phyloP scores from a whole-genome alignment of 2,888 invertebrate species.

The Tethea ocularis region DNA sequence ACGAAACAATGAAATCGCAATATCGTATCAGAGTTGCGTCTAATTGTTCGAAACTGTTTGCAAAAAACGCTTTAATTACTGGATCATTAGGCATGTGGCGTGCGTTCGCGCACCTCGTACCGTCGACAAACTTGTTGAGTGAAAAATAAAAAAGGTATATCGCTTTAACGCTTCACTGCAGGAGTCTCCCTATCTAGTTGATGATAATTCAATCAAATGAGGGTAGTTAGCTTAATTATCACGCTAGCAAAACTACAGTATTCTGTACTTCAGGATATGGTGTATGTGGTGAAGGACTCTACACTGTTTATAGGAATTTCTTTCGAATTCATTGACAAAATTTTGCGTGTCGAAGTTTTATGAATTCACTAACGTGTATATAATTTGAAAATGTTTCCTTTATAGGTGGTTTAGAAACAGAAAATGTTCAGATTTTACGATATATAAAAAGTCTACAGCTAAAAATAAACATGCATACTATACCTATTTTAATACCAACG shows the following conservation, averaged over 20 bases:
- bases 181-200: slow-evolving; percentile 1
- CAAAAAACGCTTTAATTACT: slow-evolving; percentile 65
- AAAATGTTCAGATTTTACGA: too few species aligned
- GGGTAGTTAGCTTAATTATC: slow-evolving; percentile 1
- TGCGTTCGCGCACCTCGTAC: slow-evolving; percentile 45
- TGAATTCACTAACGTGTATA: too few species aligned
- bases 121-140: slow-evolving; percentile 35
- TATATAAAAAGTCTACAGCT: too few species aligned
- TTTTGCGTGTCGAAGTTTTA: too few species aligned
- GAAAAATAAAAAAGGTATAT: slow-evolving; percentile 15
- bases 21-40: slow-evolving; percentile 44
- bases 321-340: too few species aligned
- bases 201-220: slow-evolving; percentile 1
- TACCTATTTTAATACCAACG: too few species aligned
- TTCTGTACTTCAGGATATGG: background rate
- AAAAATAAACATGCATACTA: too few species aligned
- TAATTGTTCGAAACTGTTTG: slow-evolving; percentile 63
- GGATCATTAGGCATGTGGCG: slow-evolving; percentile 64
- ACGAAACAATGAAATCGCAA: slow-evolving; percentile 49
- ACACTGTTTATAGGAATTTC: background rate
- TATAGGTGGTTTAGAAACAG: too few species aligned
- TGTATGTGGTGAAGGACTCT: background rate
- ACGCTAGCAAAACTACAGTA: background rate
- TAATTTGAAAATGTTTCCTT: too few species aligned
- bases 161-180: background rate